phyloP scores from a whole-genome alignment of 2,797 vertebrate genomes.

The Pachyuromys duprasi region DNA sequence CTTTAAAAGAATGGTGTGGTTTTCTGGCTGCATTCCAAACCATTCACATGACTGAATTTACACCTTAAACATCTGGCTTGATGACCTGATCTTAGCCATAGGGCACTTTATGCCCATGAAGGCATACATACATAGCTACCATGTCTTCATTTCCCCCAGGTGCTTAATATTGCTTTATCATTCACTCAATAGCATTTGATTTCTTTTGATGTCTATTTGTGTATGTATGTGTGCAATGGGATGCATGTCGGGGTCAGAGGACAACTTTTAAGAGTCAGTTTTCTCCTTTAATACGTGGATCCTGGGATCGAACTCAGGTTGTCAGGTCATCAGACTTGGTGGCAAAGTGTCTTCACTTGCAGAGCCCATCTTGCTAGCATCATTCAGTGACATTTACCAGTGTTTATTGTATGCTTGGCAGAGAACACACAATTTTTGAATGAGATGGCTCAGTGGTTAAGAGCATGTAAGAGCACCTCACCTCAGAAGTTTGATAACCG shows the following conservation, averaged over 20 bases:
- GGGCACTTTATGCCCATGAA: background rate
- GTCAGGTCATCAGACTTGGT: background rate
- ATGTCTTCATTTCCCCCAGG: background rate
- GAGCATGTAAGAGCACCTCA: background rate
- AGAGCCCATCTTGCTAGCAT: background rate
- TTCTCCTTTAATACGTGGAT: background rate
- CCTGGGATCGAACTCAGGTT: background rate
- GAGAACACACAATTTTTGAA: background rate
- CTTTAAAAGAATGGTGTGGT: background rate
- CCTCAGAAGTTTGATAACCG: background rate
- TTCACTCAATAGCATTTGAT: background rate
- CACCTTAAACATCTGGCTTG: background rate
- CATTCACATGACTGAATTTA: background rate
- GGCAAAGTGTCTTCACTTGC: background rate
- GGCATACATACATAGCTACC: background rate
- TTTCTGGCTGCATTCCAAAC: background rate
- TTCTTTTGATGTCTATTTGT: background rate
- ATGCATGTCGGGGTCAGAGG: background rate
- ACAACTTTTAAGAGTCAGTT: background rate
- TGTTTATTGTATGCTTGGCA: background rate
- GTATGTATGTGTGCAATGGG: background rate
- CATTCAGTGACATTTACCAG: background rate
- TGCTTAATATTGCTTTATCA: slow-evolving; percentile 9
- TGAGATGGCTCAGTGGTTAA: background rate
- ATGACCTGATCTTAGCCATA: background rate